These are phyloP conservation scores for Nemapogon koenigi DNA, from an alignment of 2,888 invertebrate species.

Conservation along the genomic window DNA sequence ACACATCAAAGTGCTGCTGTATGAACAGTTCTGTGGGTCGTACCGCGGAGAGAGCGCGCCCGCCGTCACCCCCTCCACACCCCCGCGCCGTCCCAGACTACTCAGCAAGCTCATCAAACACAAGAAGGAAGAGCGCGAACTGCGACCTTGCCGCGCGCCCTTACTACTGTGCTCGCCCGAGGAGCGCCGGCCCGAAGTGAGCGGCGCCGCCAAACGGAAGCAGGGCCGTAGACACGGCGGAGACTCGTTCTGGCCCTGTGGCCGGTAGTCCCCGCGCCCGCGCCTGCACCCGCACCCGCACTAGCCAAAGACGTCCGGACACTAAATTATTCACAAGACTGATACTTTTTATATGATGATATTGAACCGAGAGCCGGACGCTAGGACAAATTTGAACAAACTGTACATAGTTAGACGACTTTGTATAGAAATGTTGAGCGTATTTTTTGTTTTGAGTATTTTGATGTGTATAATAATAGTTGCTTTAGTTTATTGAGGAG, in stretches of 20 bases:
- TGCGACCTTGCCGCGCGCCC: constrained; percentile 22
- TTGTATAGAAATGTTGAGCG: neutral
- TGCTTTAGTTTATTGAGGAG: neutral
- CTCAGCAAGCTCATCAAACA: constrained; percentile 37
- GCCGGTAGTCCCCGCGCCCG: too few species aligned
- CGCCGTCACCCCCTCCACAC: constrained; percentile 19
- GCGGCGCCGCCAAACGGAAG: constrained; percentile 53
- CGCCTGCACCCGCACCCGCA: too few species aligned
- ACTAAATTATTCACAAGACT: neutral
- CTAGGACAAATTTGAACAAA: neutral
- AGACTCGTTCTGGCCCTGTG: constrained; percentile 53
- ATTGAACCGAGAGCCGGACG: neutral
- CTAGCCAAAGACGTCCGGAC: neutral
- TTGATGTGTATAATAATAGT: neutral
- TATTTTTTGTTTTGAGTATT: neutral
- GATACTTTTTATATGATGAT: neutral
- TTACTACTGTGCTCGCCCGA: constrained; percentile 25
- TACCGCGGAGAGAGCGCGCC: constrained; percentile 29
- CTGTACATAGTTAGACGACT: neutral
- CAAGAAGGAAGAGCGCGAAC: constrained; percentile 22
- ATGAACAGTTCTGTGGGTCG: constrained; percentile 55
- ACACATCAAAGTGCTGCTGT: constrained; percentile 54
- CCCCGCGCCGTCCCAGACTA: too few species aligned
- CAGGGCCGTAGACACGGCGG: constrained; percentile 46
- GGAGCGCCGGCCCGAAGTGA: constrained; percentile 25